Base-by-base conservation (phyloP, 2,888 invertebrate genomes). In the Quadroppia sp. region DNA sequence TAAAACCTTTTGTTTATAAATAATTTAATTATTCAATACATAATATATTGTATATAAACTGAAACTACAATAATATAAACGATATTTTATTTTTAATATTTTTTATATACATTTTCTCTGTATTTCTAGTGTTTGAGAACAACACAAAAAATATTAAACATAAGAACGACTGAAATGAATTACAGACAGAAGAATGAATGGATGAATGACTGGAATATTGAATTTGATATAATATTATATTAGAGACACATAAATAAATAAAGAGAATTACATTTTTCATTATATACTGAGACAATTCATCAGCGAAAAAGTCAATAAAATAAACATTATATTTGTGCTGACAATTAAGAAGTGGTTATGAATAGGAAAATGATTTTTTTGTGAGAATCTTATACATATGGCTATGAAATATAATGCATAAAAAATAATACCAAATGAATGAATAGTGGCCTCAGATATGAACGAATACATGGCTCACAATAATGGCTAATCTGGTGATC, bases 401-500 rank as follows among this genome's bases (percentile, higher is more conserved):
- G n/a, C n/a, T n/a, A n/a, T n/a, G n/a, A n/a, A n/a, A n/a, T n/a
- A n/a, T 7, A 7, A 36, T 36, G 9, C 36, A 36, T 9, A 36
- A 36, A 36, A 36, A 36, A 7, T 36, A 4, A n/a, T n/a, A n/a
- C n/a, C n/a, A n/a, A 36, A 36, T 36, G 6, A 36, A 36, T 36
- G 36, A 36, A 36, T 36, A 36, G 36, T 7, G 36, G 9, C 6
- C 6, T 36, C 4, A 36, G 36, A 4, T 4, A 50, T n/a, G 17
- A 15, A 50, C 4, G 50, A 50, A 50, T n/a, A 50, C n/a, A 50
- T 50, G 50, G 20, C 20, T 50, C 20, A 50, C 7, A 50, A 50
- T 50, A 50, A 50, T 50, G 15, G 50, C 50, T 50, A 50, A 50
- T 50, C n/a, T n/a, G 4, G 50, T 4, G 50, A 50, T 50, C 50